Evolutionary conservation across 2,113 vertebrate species (phyloP).

Genomic region (Budorcas taxicolor): DNA sequence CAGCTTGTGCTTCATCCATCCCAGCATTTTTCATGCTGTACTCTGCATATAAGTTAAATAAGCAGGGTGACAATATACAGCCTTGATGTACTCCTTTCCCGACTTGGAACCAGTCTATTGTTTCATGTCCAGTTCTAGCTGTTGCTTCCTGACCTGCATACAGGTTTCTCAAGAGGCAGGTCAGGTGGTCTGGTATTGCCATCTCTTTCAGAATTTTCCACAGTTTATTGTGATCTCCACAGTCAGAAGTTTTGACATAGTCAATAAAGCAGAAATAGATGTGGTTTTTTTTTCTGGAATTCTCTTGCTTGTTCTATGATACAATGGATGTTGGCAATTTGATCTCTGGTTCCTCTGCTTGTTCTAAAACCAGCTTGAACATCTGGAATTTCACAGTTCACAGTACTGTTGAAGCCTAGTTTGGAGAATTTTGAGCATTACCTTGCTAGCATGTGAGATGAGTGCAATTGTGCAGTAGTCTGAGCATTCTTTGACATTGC

Average conservation of each 20-base stretch:
- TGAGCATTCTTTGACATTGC: not conserved
- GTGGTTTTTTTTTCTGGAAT: not conserved
- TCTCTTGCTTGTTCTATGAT: not conserved
- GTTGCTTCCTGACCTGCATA: not conserved
- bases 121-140: not conserved
- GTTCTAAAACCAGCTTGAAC: not conserved
- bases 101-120: not conserved
- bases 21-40: not conserved
- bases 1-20: not conserved
- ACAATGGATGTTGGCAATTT: not conserved
- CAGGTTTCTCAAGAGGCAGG: not conserved
- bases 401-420: not conserved
- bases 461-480: not conserved
- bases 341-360: not conserved
- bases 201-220: not conserved
- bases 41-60: not conserved
- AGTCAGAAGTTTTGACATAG: not conserved
- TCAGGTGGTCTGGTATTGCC: not conserved
- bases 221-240: not conserved
- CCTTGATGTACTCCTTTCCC: not conserved
- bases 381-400: not conserved
- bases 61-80: not conserved
- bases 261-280: not conserved
- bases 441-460: not conserved
- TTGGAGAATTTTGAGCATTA: not conserved